phyloP scores from a whole-genome alignment of 1,140 invertebrate species.

The Magallana angulata region DNA sequence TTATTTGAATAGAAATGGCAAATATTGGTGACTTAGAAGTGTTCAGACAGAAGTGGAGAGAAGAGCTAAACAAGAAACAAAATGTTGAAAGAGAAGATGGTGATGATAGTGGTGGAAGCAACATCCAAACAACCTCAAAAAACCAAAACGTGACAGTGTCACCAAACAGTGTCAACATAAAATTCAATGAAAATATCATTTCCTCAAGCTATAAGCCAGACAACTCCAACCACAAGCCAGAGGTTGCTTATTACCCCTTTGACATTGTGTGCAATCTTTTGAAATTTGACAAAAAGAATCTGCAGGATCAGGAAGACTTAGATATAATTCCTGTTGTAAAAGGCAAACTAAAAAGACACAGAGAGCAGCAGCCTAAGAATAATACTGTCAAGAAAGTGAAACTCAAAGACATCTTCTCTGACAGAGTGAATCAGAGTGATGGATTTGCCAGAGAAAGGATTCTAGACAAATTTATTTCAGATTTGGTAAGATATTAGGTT shows the following conservation, averaged over 20 bases:
- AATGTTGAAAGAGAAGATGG: neutral
- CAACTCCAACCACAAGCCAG: neutral
- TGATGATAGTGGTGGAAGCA: neutral
- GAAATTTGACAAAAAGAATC: constrained; percentile 1
- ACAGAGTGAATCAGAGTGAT: constrained; percentile 13
- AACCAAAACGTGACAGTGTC: neutral
- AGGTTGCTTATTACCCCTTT: constrained; percentile 59
- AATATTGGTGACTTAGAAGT: constrained; percentile 41
- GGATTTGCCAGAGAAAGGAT: constrained; percentile 52
- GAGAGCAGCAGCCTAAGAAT: constrained; percentile 7
- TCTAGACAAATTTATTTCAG: constrained; percentile 64
- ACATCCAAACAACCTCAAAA: neutral
- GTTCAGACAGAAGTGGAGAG: constrained; percentile 54
- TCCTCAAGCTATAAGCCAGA: neutral
- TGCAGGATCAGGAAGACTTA: neutral
- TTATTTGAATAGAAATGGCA: neutral
- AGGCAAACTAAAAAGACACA: neutral
- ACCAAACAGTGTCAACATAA: neutral
- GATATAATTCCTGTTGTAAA: neutral
- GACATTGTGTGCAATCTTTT: constrained; percentile 59
- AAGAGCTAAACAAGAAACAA: constrained; percentile 42
- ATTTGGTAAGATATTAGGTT: constrained; percentile 58
- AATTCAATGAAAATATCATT: neutral
- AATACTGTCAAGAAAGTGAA: constrained; percentile 40
- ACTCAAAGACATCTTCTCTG: constrained; percentile 57